phyloP scores from a whole-genome alignment of 2,113 vertebrate species.

The Strigops habroptila region DNA sequence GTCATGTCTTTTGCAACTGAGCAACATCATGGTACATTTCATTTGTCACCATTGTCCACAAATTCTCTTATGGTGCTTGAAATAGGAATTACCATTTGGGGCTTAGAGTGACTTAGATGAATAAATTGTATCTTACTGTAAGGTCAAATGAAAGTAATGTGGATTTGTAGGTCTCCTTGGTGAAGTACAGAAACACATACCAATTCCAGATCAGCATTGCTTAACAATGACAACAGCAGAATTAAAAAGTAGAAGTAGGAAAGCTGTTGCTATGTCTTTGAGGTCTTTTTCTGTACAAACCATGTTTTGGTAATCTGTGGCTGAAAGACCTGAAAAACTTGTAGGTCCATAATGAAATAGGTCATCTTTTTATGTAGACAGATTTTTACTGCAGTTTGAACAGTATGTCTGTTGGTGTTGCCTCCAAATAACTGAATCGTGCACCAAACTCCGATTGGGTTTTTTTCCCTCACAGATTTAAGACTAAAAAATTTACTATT shows the following conservation, averaged over 20 bases:
- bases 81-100: neutral
- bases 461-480: neutral
- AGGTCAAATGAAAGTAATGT: neutral
- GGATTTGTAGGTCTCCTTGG: neutral
- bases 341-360: neutral
- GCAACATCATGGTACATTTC: neutral
- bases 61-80: neutral
- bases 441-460: neutral
- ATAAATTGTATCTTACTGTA: neutral
- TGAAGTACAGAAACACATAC: neutral
- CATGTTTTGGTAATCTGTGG: neutral
- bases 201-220: neutral
- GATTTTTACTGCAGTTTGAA: neutral
- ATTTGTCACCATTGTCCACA: neutral
- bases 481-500: neutral
- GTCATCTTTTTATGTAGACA: neutral
- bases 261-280: neutral
- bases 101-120: neutral
- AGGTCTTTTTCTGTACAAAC: neutral
- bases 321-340: neutral
- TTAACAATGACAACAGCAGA: neutral
- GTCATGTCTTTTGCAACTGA: neutral
- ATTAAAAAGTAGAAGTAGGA: neutral
- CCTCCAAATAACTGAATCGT: neutral
- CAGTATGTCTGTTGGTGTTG: neutral